A percentile compares a stretch with the other conserved stretches of the same genome.
Conservation (phyloP, 2,888 invertebrate species). For the Plagodis dolabraria region DNA sequence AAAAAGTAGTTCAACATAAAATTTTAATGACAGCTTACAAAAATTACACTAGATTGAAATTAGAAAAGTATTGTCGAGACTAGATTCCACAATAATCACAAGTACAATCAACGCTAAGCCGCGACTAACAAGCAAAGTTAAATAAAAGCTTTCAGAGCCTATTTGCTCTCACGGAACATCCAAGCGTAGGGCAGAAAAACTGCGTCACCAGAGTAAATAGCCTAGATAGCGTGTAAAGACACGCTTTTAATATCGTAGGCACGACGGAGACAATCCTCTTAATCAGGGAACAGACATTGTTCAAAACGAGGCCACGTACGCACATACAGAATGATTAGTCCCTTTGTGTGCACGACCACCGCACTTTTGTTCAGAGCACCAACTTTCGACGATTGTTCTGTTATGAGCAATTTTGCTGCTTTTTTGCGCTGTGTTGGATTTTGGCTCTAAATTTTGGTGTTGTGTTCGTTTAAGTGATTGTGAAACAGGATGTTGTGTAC, state of each 20-base stretch:
- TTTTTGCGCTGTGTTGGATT: slow-evolving; percentile 32
- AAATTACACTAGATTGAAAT: no score
- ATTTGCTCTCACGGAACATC: neutral
- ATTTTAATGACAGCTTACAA: no score
- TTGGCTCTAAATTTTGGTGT: slow-evolving; percentile 20
- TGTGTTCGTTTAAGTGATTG: neutral
- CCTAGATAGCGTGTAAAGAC: slow-evolving; percentile 55
- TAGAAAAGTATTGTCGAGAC: no score
- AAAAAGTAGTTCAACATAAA: no score
- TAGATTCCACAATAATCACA: no score
- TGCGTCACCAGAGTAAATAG: slow-evolving; percentile 13
- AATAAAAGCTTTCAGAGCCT: neutral
- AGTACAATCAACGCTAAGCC: no score
- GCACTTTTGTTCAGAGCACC: slow-evolving; percentile 65
- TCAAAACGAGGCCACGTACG: slow-evolving; percentile 81
- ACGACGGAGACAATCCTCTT: slow-evolving; percentile 83
- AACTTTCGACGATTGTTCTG: slow-evolving; percentile 48
- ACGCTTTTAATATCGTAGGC: slow-evolving; percentile 81
- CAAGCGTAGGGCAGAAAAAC: neutral
- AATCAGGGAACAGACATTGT: slow-evolving; percentile 81
- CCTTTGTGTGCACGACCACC: slow-evolving; percentile 62
- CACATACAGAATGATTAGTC: slow-evolving; percentile 76
- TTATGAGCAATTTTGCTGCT: slow-evolving; percentile 51
- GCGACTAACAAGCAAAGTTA: no score
- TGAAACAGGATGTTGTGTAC: neutral